phyloP scores from a whole-genome alignment of 2,888 invertebrate species.

The Cotesia congregata region DNA sequence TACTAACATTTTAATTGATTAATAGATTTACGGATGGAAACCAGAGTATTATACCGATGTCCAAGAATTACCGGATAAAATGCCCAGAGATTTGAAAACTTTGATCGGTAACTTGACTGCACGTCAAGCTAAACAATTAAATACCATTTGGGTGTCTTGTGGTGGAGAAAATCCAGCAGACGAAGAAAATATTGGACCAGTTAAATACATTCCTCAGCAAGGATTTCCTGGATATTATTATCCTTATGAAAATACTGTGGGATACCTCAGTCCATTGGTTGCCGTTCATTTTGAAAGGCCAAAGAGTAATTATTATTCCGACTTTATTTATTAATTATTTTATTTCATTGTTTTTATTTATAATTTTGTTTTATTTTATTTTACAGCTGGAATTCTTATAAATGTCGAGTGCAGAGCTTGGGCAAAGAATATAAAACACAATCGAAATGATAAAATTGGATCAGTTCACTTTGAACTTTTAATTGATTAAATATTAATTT shows the following conservation, averaged over 20 bases:
- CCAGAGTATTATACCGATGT: slow-evolving; percentile 86
- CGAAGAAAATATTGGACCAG: slow-evolving; percentile 89
- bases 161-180: slow-evolving; percentile 96
- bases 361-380: slow-evolving; percentile 39
- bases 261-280: slow-evolving; percentile 90
- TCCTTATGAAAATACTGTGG: slow-evolving; percentile 88
- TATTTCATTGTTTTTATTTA: neutral
- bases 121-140: slow-evolving; percentile 74
- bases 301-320: slow-evolving; percentile 77
- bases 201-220: slow-evolving; percentile 84
- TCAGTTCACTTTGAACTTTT: slow-evolving; percentile 82
- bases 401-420: slow-evolving; percentile 82
- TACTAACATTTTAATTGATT: slow-evolving; percentile 10
- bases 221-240: slow-evolving; percentile 93
- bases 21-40: slow-evolving; percentile 87
- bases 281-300: slow-evolving; percentile 89
- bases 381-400: slow-evolving; percentile 75
- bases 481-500: slow-evolving; percentile 68
- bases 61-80: slow-evolving; percentile 76
- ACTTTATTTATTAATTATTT: neutral
- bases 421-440: slow-evolving; percentile 79
- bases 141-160: slow-evolving; percentile 93
- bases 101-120: slow-evolving; percentile 76
- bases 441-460: slow-evolving; percentile 78
- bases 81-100: slow-evolving; percentile 81